Evolutionary conservation across 2,113 vertebrate species (phyloP).

Genomic region (Galeopterus variegatus): DNA sequence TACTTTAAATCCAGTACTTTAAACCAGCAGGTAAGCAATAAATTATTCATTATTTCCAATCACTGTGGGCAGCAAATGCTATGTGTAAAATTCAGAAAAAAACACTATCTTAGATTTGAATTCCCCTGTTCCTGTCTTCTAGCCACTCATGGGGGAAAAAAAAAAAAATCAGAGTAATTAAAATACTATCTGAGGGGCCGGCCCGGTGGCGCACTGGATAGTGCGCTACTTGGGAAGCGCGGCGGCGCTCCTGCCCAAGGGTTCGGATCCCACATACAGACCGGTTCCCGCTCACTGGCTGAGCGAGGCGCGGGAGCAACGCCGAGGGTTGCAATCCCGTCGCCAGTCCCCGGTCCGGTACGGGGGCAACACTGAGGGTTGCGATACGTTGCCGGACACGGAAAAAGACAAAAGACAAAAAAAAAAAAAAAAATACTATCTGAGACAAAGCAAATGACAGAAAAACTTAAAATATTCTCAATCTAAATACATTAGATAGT

Average conservation of each 20-base stretch:
- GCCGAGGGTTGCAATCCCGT: too few species aligned
- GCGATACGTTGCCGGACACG: too few species aligned
- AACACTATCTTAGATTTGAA: background rate
- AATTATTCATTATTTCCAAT: constrained; percentile 56
- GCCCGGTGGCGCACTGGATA: too few species aligned
- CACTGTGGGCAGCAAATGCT: background rate
- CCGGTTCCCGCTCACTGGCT: too few species aligned
- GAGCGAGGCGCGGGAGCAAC: too few species aligned
- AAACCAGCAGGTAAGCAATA: constrained; percentile 36
- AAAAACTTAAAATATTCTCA: background rate
- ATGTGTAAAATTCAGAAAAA: background rate
- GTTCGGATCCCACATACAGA: too few species aligned
- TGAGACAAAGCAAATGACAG: background rate
- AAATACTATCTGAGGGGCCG: background rate
- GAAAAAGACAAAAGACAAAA: too few species aligned
- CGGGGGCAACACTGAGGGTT: too few species aligned
- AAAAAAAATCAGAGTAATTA: background rate
- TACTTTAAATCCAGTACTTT: constrained; percentile 43
- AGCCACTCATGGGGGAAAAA: background rate
- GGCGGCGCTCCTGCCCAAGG: too few species aligned
- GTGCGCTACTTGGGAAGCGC: too few species aligned
- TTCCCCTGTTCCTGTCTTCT: background rate
- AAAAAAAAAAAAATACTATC: background rate
- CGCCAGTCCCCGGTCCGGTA: too few species aligned
- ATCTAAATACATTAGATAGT: background rate